A percentile compares a stretch with the other conserved stretches of the same genome.
Evolutionary conservation across 2,888 invertebrate genomes (phyloP).

Genomic region (Crematogaster levior): DNA sequence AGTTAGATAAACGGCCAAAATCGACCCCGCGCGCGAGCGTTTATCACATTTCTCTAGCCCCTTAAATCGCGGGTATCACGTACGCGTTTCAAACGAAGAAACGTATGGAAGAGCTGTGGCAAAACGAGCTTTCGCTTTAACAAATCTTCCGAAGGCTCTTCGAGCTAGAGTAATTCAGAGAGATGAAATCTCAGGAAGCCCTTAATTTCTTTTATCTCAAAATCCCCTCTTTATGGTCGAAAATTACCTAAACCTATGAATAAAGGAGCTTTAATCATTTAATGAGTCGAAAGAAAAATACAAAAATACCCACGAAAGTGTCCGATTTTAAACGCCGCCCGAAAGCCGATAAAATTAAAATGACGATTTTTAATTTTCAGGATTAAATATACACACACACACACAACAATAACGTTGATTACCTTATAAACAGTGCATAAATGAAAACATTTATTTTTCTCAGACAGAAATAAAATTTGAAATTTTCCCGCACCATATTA

Average conservation of each 20-base stretch:
- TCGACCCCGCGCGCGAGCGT: slow-evolving; percentile 46
- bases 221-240: background rate
- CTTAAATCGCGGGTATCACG: slow-evolving; percentile 48
- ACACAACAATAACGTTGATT: background rate
- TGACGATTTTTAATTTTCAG: background rate
- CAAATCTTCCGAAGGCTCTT: slow-evolving; percentile 14
- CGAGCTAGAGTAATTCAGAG: background rate
- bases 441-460: background rate
- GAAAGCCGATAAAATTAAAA: too few species aligned
- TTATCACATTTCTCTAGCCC: slow-evolving; percentile 42
- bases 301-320: background rate
- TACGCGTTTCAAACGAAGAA: slow-evolving; percentile 31
- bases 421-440: background rate
- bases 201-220: slow-evolving; percentile 21
- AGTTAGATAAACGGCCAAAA: slow-evolving; percentile 48
- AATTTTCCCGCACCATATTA: background rate
- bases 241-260: background rate
- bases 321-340: too few species aligned
- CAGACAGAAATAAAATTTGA: background rate
- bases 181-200: slow-evolving; percentile 9
- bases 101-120: slow-evolving; percentile 11
- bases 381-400: too few species aligned
- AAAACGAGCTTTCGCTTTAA: slow-evolving; percentile 35
- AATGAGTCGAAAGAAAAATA: background rate
- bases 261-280: background rate